Conservation (phyloP, 2,888 invertebrate genomes). For the Leptopterna dolabrata region DNA sequence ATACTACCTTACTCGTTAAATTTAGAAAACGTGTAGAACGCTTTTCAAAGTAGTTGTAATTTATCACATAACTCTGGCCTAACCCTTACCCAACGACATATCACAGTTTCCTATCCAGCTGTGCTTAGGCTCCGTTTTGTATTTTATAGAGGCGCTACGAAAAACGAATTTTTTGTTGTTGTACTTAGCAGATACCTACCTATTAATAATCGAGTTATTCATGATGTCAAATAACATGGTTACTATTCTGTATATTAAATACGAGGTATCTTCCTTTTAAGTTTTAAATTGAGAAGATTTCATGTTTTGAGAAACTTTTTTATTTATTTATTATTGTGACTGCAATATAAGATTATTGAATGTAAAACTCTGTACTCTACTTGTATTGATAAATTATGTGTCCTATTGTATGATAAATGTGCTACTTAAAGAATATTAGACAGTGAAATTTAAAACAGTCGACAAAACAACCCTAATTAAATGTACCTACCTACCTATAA, state of each 20-base stretch:
- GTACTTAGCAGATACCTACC: not conserved
- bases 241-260: not conserved
- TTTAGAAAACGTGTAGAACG: not conserved
- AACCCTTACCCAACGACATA: not conserved
- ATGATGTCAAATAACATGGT: not conserved
- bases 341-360: constrained; percentile 19
- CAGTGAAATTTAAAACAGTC: constrained; percentile 16
- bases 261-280: not conserved
- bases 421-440: constrained; percentile 36
- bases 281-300: not conserved
- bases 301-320: not conserved
- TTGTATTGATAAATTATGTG: constrained; percentile 26
- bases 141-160: not conserved
- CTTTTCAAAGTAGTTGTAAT: not conserved
- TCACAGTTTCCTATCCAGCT: not conserved
- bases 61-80: not conserved
- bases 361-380: constrained; percentile 4
- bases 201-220: not conserved
- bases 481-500: constrained; percentile 51
- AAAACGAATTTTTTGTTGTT: not conserved
- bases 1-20: not conserved
- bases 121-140: not conserved
- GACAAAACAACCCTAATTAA: constrained; percentile 28
- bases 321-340: not conserved
- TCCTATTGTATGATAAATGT: constrained; percentile 46